Evolutionary conservation across 2,888 invertebrate species (phyloP).

Genomic region (Stenichneumon culpator): DNA sequence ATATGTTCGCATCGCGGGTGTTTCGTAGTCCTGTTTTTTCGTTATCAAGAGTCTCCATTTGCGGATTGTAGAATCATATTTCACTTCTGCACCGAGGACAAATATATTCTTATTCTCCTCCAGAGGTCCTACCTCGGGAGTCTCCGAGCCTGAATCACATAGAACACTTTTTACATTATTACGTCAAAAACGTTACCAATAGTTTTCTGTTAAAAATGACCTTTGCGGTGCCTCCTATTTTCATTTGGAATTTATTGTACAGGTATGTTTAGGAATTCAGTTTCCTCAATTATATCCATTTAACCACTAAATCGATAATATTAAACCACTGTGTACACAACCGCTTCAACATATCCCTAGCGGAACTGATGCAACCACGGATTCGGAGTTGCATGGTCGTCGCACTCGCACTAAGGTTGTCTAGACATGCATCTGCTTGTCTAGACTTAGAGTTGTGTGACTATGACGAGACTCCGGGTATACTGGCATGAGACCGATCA

Average conservation of each 20-base stretch:
- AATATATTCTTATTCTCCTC: slow-evolving; percentile 65
- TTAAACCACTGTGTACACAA: no score
- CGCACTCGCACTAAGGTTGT: no score
- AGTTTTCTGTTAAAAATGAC: neutral
- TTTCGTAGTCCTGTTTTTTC: slow-evolving; percentile 87
- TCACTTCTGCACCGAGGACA: slow-evolving; percentile 69
- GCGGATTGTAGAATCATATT: slow-evolving; percentile 24
- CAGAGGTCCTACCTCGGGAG: slow-evolving; percentile 62
- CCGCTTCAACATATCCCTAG: no score
- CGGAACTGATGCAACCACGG: no score
- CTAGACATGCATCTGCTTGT: no score
- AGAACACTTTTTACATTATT: neutral
- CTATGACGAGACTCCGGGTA: no score
- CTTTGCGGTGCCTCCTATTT: no score
- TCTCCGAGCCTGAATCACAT: slow-evolving; percentile 53
- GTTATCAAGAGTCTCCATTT: slow-evolving; percentile 77
- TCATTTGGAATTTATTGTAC: neutral
- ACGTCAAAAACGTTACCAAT: neutral
- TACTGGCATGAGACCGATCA: no score
- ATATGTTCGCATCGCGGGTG: slow-evolving; percentile 85
- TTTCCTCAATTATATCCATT: neutral
- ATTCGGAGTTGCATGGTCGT: no score
- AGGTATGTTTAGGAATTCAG: neutral
- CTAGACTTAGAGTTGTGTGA: no score
- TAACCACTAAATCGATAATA: neutral